These are phyloP conservation scores for Tinamus guttatus DNA, from an alignment of 2,113 vertebrate species.

Conservation along the genomic window DNA sequence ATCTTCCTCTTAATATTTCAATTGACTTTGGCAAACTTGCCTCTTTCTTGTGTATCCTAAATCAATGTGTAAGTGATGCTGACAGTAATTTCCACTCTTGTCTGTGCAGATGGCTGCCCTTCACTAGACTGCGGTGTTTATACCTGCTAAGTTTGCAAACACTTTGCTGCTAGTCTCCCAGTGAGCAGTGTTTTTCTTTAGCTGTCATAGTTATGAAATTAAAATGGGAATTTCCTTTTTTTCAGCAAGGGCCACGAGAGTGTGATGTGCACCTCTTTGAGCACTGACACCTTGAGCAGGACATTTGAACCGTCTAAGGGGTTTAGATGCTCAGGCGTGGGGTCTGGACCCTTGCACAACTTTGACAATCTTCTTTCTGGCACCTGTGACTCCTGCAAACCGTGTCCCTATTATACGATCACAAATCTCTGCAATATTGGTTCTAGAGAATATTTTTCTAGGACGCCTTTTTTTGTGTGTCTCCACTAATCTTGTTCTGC, in stretches of 20 bases:
- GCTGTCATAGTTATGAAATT: background rate
- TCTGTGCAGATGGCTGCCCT: conserved; percentile 38
- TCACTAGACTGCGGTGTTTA: conserved; percentile 2
- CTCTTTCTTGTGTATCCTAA: conserved; percentile 22
- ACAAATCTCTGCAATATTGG: background rate
- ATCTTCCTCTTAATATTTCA: conserved; percentile 51
- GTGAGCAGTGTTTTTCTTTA: background rate
- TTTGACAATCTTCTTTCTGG: background rate
- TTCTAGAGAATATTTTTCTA: background rate
- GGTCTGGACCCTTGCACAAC: background rate
- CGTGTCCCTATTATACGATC: background rate
- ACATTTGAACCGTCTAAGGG: background rate
- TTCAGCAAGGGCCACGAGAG: background rate
- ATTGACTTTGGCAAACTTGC: conserved; percentile 49
- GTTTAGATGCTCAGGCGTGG: rapidly evolving
- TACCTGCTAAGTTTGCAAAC: conserved; percentile 38
- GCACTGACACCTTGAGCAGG: background rate
- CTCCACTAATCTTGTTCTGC: background rate
- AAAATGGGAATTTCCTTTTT: background rate
- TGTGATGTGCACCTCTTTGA: rapidly evolving
- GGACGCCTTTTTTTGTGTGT: background rate
- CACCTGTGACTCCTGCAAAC: background rate
- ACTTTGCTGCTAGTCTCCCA: background rate
- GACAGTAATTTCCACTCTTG: conserved; percentile 50
- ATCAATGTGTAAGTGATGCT: conserved; percentile 50